These are phyloP conservation scores for Metellina segmentata DNA, from an alignment of 2,888 invertebrate genomes.

Conservation along the genomic window DNA sequence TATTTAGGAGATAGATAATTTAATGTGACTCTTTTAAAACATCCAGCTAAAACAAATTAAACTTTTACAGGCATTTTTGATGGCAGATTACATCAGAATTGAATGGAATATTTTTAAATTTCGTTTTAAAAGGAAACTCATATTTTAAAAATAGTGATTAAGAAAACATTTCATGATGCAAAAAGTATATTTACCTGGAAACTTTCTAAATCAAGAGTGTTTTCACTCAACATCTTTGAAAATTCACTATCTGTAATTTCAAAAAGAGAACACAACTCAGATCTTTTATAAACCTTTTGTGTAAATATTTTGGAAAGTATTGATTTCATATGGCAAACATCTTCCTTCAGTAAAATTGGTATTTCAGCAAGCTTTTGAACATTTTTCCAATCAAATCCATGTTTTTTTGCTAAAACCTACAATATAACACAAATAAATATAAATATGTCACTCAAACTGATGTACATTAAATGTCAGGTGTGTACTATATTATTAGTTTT, in stretches of 20 bases:
- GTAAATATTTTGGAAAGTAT: constrained; percentile 85
- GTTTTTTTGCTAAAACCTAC: constrained; percentile 72
- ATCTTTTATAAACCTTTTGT: constrained; percentile 86
- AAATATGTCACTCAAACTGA: too few relatives aligned
- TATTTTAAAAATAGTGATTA: too few relatives aligned
- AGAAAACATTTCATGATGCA: too few relatives aligned
- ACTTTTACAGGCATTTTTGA: too few relatives aligned
- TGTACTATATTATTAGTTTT: too few relatives aligned
- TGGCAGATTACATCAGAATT: too few relatives aligned
- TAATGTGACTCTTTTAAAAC: too few relatives aligned
- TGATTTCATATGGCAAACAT: constrained; percentile 85
- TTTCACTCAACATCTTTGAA: constrained; percentile 85
- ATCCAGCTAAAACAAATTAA: too few relatives aligned
- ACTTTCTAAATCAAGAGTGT: constrained; percentile 85
- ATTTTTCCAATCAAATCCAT: constrained; percentile 85
- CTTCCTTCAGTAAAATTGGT: constrained; percentile 81
- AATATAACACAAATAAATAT: background rate
- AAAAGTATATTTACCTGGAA: constrained; percentile 81
- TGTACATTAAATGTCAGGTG: too few relatives aligned
- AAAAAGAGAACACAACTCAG: constrained; percentile 84
- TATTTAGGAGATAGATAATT: too few relatives aligned
- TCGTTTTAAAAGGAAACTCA: too few relatives aligned
- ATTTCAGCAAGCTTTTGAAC: constrained; percentile 84
- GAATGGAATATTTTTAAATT: too few relatives aligned
- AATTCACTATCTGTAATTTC: constrained; percentile 84